Percentiles rank a stretch among this genome's conserved stretches.
Conservation (phyloP, 2,888 invertebrate genomes). For the Thumatha senex region DNA sequence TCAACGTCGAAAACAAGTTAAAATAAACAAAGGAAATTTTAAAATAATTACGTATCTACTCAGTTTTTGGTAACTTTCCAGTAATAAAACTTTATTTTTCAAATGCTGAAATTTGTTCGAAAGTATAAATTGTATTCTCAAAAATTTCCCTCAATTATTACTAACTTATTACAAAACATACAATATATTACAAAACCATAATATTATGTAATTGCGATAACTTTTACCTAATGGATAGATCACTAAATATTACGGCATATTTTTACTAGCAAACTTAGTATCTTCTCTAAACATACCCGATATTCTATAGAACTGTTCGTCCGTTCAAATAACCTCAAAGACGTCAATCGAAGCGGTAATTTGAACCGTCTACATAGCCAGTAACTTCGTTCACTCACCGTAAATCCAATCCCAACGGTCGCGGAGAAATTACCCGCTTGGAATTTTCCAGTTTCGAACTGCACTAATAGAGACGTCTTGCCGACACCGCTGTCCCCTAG, state of each 20-base stretch:
- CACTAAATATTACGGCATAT: constrained; percentile 4
- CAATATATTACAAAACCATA: too few relatives aligned
- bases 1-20: too few relatives aligned
- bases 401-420: constrained; percentile 97
- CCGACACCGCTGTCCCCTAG: constrained; percentile 97
- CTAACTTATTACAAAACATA: too few relatives aligned
- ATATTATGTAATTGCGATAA: too few relatives aligned
- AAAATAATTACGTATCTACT: too few relatives aligned
- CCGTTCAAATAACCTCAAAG: not conserved
- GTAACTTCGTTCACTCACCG: constrained; percentile 85
- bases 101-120: too few relatives aligned
- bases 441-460: constrained; percentile 96
- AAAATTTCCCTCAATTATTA: too few relatives aligned
- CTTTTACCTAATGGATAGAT: too few relatives aligned
- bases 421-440: constrained; percentile 96
- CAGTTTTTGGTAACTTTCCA: too few relatives aligned
- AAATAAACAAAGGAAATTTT: too few relatives aligned
- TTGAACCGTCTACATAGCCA: not conserved
- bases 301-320: not conserved
- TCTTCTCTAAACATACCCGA: not conserved
- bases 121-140: too few relatives aligned
- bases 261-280: not conserved
- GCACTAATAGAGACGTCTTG: constrained; percentile 95
- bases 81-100: too few relatives aligned
- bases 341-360: not conserved